Evolutionary conservation across 64 coral and sea anemone species (phyloP).

Genomic region (Montipora efflorescens): DNA sequence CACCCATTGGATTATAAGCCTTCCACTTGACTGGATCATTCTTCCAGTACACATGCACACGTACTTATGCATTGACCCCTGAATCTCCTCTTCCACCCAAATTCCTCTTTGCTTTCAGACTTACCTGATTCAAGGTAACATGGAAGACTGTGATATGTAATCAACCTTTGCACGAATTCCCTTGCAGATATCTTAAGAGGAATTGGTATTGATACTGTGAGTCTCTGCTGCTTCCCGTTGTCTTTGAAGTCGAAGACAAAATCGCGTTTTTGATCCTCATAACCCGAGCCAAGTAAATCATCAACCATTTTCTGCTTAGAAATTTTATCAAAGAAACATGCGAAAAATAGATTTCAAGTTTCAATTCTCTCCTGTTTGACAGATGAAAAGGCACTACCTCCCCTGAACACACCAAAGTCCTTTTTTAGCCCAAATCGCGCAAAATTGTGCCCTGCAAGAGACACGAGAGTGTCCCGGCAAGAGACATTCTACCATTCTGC

Average conservation of each 20-base stretch:
- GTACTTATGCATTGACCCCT: too few relatives aligned
- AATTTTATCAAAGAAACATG: background rate
- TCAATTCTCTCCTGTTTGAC: background rate
- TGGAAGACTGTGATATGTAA: constrained; percentile 51
- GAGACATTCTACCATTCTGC: too few relatives aligned
- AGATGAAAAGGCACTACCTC: too few relatives aligned
- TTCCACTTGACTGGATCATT: too few relatives aligned
- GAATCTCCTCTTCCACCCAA: too few relatives aligned
- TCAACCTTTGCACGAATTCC: constrained; percentile 62
- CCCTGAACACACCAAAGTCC: background rate
- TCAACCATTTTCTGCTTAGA: constrained; percentile 11
- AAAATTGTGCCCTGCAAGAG: too few relatives aligned
- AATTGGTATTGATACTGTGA: constrained; percentile 66
- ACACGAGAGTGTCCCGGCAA: too few relatives aligned
- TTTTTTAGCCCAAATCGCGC: background rate
- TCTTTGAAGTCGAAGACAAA: constrained; percentile 68
- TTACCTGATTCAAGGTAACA: constrained; percentile 72
- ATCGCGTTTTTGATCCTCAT: constrained; percentile 38
- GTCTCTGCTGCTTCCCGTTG: constrained; percentile 46
- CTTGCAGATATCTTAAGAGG: constrained; percentile 50
- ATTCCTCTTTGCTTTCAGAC: background rate
- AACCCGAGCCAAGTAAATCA: constrained; percentile 13
- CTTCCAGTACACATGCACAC: too few relatives aligned
- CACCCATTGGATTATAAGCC: too few relatives aligned
- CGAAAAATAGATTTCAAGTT: background rate